These are phyloP conservation scores for Prionchulus punctatus DNA, from an alignment of 2,888 invertebrate genomes.

Conservation along the genomic window DNA sequence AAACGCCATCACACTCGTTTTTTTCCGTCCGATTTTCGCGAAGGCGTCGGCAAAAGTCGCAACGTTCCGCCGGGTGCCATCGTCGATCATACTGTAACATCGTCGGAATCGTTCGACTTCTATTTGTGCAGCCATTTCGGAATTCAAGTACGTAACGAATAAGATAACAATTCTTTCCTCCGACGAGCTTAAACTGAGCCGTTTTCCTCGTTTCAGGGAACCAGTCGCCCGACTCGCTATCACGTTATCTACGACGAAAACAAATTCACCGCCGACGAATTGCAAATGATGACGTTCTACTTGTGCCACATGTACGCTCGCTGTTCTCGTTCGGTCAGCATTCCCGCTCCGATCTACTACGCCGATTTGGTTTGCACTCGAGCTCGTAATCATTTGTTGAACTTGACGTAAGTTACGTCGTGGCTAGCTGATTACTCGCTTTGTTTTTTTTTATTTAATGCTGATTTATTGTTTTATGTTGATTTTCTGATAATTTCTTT, in stretches of 20 bases:
- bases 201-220: slow-evolving; percentile 18
- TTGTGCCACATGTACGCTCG: slow-evolving; percentile 27
- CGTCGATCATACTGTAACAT: slow-evolving; percentile 23
- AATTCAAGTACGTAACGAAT: slow-evolving; percentile 12
- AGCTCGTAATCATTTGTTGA: slow-evolving; percentile 16
- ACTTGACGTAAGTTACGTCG: not conserved
- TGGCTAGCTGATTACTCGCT: not conserved
- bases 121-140: slow-evolving; percentile 25
- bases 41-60: slow-evolving; percentile 2
- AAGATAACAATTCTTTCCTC: no score
- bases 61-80: slow-evolving; percentile 10
- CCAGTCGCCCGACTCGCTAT: slow-evolving; percentile 26
- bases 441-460: not conserved
- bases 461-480: no score
- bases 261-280: slow-evolving; percentile 24
- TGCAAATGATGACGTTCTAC: slow-evolving; percentile 21
- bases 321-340: slow-evolving; percentile 16
- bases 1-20: slow-evolving; percentile 17
- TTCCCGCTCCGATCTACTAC: slow-evolving; percentile 14
- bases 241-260: slow-evolving; percentile 25
- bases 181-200: no score
- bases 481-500: no score
- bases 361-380: slow-evolving; percentile 24
- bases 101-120: slow-evolving; percentile 26
- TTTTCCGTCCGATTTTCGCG: slow-evolving; percentile 9